Evolutionary conservation across 2,113 vertebrate species (phyloP).

Genomic region (Pomatostomus ruficeps): DNA sequence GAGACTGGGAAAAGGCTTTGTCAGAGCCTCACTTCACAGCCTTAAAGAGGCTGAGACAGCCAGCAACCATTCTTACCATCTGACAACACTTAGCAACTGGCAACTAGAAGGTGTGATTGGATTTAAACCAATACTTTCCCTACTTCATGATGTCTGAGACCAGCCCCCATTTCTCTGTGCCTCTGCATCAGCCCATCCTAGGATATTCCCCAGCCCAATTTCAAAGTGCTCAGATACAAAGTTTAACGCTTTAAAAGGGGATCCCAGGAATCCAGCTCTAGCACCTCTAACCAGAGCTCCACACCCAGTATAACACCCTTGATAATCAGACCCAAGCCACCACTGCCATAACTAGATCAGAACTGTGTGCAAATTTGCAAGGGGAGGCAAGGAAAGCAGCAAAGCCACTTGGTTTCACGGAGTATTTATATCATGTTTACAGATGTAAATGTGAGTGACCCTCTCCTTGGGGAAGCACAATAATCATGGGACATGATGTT

Average conservation of each 20-base stretch:
- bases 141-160: neutral
- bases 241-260: neutral
- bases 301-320: too few species aligned
- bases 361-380: rapidly evolving
- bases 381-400: neutral
- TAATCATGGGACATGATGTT: neutral
- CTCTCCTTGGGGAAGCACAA: neutral
- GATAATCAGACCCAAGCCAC: neutral
- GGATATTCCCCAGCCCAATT: neutral
- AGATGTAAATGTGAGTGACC: neutral
- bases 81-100: neutral
- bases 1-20: neutral
- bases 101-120: neutral
- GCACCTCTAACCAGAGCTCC: neutral
- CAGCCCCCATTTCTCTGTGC: neutral
- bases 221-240: neutral
- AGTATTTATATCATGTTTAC: neutral
- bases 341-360: neutral
- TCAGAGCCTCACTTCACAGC: neutral
- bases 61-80: neutral
- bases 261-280: neutral
- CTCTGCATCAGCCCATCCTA: neutral
- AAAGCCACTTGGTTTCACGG: neutral
- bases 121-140: neutral
- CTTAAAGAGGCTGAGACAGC: neutral